Evolutionary conservation across 2,113 vertebrate species (phyloP).

Genomic region (Polypterus senegalus): DNA sequence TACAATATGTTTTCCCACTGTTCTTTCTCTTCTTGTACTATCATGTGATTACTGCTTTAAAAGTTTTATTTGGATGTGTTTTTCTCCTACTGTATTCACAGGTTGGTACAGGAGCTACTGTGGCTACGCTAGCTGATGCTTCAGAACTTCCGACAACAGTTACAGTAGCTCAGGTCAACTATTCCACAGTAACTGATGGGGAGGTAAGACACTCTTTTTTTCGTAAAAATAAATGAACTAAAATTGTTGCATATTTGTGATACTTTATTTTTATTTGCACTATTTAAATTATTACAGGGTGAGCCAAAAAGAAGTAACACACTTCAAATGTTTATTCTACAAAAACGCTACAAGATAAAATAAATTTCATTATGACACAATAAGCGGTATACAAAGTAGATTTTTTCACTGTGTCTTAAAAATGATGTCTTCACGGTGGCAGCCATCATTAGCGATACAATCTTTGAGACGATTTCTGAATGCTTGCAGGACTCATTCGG

Average conservation of each 20-base stretch:
- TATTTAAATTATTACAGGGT: no score
- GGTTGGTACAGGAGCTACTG: conserved; percentile 92
- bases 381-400: no score
- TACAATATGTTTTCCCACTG: neutral
- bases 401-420: no score
- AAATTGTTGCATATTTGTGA: neutral
- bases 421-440: no score
- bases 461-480: no score
- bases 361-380: no score
- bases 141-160: conserved; percentile 88
- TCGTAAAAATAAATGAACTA: conserved; percentile 4
- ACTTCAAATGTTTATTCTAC: no score
- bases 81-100: conserved; percentile 25
- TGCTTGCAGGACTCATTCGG: no score
- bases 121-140: conserved; percentile 88
- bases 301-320: no score
- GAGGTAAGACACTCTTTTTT: conserved; percentile 55
- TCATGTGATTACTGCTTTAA: neutral
- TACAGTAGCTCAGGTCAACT: conserved; percentile 93
- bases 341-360: no score
- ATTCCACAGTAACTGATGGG: conserved; percentile 81
- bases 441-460: no score
- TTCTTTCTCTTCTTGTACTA: neutral
- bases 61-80: neutral
- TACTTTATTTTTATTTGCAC: neutral